Evolutionary conservation across 2,797 vertebrate genomes (phyloP).

Genomic region (Eutrigla gurnardus): DNA sequence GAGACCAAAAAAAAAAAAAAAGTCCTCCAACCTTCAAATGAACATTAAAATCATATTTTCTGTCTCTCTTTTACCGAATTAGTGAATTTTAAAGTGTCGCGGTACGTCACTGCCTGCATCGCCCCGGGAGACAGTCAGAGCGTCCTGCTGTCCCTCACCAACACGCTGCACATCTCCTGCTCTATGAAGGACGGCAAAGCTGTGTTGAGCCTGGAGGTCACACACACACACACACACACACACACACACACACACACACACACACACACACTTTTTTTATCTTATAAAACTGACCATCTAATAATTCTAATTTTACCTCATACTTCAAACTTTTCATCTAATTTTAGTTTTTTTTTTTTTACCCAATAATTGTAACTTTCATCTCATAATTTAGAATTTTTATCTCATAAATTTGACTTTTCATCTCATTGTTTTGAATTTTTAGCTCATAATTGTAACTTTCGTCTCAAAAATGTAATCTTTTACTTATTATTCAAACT

Average conservation of each 20-base stretch:
- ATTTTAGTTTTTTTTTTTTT: too few relatives aligned
- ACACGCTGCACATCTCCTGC: slow-evolving; percentile 50
- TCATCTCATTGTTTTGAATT: background rate
- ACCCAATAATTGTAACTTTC: background rate
- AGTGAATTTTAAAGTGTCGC: slow-evolving; percentile 54
- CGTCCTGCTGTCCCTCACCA: slow-evolving; percentile 36
- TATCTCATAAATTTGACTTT: background rate
- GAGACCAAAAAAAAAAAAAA: too few relatives aligned
- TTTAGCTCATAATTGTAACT: background rate
- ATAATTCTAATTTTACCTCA: background rate
- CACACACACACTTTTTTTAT: background rate
- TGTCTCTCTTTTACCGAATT: background rate
- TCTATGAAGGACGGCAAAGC: background rate
- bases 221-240: background rate
- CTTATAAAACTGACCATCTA: background rate
- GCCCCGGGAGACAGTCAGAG: accelerated
- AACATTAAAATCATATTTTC: background rate
- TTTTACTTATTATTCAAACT: background rate
- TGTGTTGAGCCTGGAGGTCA: slow-evolving; percentile 57
- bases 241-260: background rate
- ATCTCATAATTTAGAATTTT: background rate
- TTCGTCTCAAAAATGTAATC: background rate
- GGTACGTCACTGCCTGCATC: accelerated
- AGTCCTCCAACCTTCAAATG: background rate
- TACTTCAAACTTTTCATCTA: too few relatives aligned